Evolutionary conservation across 2,113 vertebrate genomes (phyloP).

Genomic region (Nanorana parkeri): DNA sequence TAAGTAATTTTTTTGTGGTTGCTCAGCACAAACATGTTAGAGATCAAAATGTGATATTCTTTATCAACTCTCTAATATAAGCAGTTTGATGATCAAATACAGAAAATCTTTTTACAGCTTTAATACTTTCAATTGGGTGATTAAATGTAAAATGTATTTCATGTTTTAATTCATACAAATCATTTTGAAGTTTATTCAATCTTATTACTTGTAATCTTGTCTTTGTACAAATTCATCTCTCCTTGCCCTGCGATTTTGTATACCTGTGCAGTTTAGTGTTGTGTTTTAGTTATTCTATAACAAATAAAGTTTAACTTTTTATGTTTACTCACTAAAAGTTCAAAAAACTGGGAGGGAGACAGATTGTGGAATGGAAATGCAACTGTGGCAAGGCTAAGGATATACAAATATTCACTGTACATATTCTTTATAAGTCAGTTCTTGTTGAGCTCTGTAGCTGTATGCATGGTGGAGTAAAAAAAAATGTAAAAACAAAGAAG

Average conservation of each 20-base stretch:
- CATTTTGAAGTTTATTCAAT: slow-evolving; percentile 9
- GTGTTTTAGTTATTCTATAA: background rate
- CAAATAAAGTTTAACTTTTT: background rate
- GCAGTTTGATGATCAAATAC: slow-evolving; percentile 21
- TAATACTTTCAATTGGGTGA: slow-evolving; percentile 8
- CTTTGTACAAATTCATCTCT: background rate
- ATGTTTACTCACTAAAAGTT: no score
- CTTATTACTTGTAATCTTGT: background rate
- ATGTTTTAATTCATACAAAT: background rate
- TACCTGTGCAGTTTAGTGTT: background rate
- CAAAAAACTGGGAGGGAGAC: no score
- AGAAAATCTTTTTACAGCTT: slow-evolving; percentile 2
- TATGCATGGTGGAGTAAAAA: no score
- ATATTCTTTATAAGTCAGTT: no score
- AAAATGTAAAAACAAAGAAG: no score
- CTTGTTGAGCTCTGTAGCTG: no score
- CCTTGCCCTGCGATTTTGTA: background rate
- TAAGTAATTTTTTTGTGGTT: background rate
- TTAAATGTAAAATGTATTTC: slow-evolving; percentile 33
- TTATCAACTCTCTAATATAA: slow-evolving; percentile 20
- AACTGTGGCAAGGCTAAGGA: no score
- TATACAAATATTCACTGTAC: no score
- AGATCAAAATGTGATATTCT: slow-evolving; percentile 6
- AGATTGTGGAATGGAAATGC: no score
- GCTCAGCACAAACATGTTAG: background rate